phyloP scores from a whole-genome alignment of 2,113 vertebrate species.

The Halcyon senegalensis region DNA sequence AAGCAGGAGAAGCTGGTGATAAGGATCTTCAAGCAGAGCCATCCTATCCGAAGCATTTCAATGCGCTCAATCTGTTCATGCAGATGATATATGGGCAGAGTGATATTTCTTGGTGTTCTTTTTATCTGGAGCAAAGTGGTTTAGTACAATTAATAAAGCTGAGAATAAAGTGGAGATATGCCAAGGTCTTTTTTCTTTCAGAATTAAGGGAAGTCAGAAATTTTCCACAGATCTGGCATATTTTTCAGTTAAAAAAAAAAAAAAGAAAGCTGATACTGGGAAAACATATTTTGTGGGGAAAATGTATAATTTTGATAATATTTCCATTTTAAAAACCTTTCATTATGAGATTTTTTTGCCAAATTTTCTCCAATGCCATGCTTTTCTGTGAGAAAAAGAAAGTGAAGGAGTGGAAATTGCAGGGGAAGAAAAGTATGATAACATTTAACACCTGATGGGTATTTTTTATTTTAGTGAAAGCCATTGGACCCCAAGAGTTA shows the following conservation, averaged over 20 bases:
- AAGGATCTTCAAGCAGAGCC: background rate
- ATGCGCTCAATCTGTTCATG: background rate
- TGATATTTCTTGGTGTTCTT: background rate
- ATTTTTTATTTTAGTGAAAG: background rate
- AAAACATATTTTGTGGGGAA: background rate
- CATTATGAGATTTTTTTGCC: background rate
- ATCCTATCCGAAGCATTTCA: background rate
- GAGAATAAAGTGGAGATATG: background rate
- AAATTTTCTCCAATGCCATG: background rate
- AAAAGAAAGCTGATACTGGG: background rate
- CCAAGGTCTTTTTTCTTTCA: background rate
- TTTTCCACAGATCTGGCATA: background rate
- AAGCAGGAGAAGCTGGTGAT: background rate
- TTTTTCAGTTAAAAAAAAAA: background rate
- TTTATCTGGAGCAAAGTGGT: background rate
- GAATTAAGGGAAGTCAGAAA: background rate
- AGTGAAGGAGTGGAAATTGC: background rate
- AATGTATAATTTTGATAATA: background rate
- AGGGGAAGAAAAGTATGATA: background rate
- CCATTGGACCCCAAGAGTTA: background rate
- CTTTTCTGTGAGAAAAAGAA: background rate
- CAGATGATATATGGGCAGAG: background rate
- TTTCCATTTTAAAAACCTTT: background rate
- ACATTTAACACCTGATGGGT: background rate
- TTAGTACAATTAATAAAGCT: constrained; percentile 21